Evolutionary conservation across 1,140 invertebrate genomes (phyloP), one percentile per base, ranked within the genome.

Genomic region (Cydia pomonella): DNA sequence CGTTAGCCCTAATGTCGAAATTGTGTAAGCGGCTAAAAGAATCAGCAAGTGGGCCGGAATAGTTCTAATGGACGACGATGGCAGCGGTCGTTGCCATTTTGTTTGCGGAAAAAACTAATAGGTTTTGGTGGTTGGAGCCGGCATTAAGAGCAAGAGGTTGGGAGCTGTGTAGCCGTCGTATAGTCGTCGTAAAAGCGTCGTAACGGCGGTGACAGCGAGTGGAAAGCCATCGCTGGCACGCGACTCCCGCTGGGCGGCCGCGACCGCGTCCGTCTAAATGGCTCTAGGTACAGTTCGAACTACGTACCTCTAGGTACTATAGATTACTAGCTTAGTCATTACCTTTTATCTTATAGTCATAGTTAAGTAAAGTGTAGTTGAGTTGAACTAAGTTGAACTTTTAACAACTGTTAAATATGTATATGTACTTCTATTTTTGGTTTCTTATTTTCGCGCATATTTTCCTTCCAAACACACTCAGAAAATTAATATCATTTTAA

Each of bases 91-190:
- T 74, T 66, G 63, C 78, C 81, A 82, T 85, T 86, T 84, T 80
- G 80, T 82, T 82, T 84, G 75, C 73, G 78, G 79, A 88, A 88
- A 87, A 87, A 87, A 86, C 79, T 81, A 83, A 82, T 82, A 80
- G 77, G 75, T 83, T 66, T 44, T 73, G 76, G 74, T 82, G 80
- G 81, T 75, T 76, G 69, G 76, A 75, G 76, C 72, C 77, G 77
- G 72, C 84, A 87, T 88, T 89, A 90, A 89, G 76, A 78, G 84
- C 89, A 88, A 82, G 84, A 78, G 81, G 83, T 81, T 82, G 78
- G 79, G 53, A 69, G 64, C 16, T 41, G 64, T 38, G 64, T 29
- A 69, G 29, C 4, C 18, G 75, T 84, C 84, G 79, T 88, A 85
- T 29, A 69, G 64, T n/a, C 9, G 74, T 84, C 83, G 79, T 88